Conservation (phyloP, 2,888 invertebrate genomes). For the Temnothorax rugatulus region DNA sequence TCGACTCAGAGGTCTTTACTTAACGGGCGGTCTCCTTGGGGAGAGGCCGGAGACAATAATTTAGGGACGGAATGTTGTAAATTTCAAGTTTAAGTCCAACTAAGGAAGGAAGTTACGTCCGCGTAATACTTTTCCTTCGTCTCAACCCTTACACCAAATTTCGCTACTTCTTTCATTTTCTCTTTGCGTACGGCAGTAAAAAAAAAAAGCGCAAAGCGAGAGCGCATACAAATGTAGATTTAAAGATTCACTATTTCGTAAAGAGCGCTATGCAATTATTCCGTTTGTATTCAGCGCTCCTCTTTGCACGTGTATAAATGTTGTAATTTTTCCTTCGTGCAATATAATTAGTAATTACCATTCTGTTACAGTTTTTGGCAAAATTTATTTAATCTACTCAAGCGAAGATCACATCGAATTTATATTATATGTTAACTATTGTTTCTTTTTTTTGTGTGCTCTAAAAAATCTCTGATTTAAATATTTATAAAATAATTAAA, state of each 20-base stretch:
- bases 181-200: conserved; percentile 38
- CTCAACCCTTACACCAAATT: conserved; percentile 27
- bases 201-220: conserved; percentile 20
- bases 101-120: conserved; percentile 81
- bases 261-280: conserved; percentile 36
- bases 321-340: conserved; percentile 10
- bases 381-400: conserved; percentile 16
- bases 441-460: neutral
- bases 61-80: conserved; percentile 78
- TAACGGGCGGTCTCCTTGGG: conserved; percentile 66
- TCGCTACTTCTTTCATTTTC: conserved; percentile 39
- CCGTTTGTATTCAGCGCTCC: conserved; percentile 40
- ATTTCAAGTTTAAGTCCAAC: conserved; percentile 83
- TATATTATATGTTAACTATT: neutral
- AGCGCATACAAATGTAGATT: conserved; percentile 43
- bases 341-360: conserved; percentile 19
- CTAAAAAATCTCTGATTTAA: neutral
- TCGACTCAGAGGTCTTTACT: conserved; percentile 66
- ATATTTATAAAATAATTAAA: conserved; percentile 13
- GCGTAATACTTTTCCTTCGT: conserved; percentile 69
- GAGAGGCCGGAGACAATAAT: conserved; percentile 80
- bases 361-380: neutral
- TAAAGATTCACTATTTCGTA: conserved; percentile 42
- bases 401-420: neutral
- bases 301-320: neutral